Evolutionary conservation across 2,113 vertebrate genomes (phyloP).

Genomic region (Agelaius phoeniceus): DNA sequence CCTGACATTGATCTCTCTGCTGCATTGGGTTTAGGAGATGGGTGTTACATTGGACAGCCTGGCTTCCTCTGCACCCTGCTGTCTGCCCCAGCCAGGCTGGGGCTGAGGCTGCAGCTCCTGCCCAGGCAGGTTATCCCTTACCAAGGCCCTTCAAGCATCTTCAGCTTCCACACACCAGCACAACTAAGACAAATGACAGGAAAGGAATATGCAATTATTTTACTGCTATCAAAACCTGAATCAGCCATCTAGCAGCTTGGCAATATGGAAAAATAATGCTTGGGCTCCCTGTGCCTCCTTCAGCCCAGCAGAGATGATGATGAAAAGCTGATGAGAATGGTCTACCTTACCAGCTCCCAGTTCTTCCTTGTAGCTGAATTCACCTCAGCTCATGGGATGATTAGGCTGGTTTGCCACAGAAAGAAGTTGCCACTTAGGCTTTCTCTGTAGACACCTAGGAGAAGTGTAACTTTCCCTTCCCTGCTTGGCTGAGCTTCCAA

Average conservation of each 20-base stretch:
- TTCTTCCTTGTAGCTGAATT: background rate
- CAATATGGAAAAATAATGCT: background rate
- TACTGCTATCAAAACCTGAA: background rate
- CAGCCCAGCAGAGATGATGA: background rate
- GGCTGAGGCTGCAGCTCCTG: background rate
- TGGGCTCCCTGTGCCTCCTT: background rate
- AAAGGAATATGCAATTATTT: background rate
- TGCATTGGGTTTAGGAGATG: background rate
- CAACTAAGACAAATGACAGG: background rate
- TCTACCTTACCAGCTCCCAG: background rate
- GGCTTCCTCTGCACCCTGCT: background rate
- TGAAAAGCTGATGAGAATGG: background rate
- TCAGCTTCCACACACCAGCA: background rate
- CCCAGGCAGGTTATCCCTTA: background rate
- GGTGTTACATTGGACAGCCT: fast-evolving
- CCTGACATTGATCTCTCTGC: background rate
- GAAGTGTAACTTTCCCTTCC: background rate
- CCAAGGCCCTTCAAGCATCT: fast-evolving
- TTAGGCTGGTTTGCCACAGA: background rate
- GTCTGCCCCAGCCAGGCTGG: too few relatives aligned
- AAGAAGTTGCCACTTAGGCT: background rate
- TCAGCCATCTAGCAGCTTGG: background rate
- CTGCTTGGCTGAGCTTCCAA: background rate
- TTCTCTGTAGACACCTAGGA: background rate
- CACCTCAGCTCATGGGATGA: background rate